phyloP scores from a whole-genome alignment of 2,113 vertebrate species.

The Silurus asotus region DNA sequence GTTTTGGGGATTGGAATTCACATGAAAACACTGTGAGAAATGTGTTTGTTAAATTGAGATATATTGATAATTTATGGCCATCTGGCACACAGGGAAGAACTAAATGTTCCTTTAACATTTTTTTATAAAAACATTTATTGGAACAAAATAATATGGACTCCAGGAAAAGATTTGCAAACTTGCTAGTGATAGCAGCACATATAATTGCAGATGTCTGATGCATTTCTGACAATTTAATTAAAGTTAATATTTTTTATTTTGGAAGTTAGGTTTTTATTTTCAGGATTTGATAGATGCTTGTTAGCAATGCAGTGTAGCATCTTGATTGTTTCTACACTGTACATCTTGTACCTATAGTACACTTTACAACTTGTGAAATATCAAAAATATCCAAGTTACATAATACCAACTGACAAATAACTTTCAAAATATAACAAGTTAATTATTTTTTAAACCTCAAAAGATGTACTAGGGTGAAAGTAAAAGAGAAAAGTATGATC shows the following conservation, averaged over 20 bases:
- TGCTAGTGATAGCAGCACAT: background rate
- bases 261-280: background rate
- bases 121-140: background rate
- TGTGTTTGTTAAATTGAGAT: background rate
- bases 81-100: background rate
- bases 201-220: background rate
- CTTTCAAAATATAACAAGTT: background rate
- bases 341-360: background rate
- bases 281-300: background rate
- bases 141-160: background rate
- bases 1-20: background rate
- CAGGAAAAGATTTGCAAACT: background rate
- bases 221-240: no score
- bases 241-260: no score
- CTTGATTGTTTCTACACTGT: background rate
- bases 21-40: background rate
- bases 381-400: background rate
- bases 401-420: background rate
- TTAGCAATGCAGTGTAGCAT: background rate
- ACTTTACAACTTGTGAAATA: background rate
- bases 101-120: background rate
- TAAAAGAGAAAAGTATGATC: background rate
- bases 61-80: background rate
- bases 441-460: background rate
- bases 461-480: background rate